Conservation (phyloP, 1,140 invertebrate genomes). For the Ectropis grisescens region DNA sequence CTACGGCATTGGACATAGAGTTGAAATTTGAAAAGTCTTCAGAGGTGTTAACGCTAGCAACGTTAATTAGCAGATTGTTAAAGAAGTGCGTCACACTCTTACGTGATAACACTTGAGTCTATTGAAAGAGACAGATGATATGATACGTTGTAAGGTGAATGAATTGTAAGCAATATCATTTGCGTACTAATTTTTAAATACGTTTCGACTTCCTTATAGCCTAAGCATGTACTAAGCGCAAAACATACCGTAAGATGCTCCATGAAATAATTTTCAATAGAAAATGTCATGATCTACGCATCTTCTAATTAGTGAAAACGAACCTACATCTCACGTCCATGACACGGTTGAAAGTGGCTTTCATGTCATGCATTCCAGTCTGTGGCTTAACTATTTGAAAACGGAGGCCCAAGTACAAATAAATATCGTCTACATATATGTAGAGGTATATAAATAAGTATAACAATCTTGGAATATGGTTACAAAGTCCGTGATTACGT, state of each 20-base stretch:
- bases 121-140: slow-evolving; percentile 25
- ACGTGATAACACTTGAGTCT: slow-evolving; percentile 14
- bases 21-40: slow-evolving; percentile 18
- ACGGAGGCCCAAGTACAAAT: background rate
- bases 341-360: slow-evolving; percentile 12
- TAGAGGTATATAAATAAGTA: no score
- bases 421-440: no score
- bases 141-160: slow-evolving; percentile 32
- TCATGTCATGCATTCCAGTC: slow-evolving; percentile 10
- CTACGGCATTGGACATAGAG: slow-evolving; percentile 21
- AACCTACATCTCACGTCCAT: no score
- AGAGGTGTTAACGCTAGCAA: slow-evolving; percentile 31
- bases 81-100: slow-evolving; percentile 37
- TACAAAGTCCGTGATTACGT: no score
- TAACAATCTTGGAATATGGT: no score
- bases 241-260: no score
- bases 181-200: no score
- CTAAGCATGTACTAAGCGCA: no score
- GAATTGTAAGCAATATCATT: slow-evolving; percentile 22
- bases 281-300: no score
- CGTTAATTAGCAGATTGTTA: slow-evolving; percentile 52
- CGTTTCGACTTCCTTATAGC: no score
- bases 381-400: slow-evolving; percentile 9
- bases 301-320: no score
- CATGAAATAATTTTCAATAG: no score